Evolutionary conservation across 1,140 invertebrate species (phyloP), one percentile per base, ranked within the genome.

Genomic region (Caenorhabditis brenneri): DNA sequence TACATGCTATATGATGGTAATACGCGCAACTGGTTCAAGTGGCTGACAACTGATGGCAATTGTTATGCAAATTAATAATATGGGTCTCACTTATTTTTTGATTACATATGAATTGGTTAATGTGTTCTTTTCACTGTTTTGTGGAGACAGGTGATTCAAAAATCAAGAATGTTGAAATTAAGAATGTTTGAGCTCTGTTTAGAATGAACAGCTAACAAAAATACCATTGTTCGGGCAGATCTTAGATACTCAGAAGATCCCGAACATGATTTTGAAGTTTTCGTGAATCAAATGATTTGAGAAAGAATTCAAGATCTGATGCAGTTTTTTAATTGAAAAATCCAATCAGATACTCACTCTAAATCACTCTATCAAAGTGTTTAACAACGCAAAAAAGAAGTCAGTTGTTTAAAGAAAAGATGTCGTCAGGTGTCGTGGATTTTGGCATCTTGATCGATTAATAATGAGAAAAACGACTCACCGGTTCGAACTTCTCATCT

Each of bases 11-110:
- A n/a, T 58, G 36, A 74, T 74, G 65, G 65, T 74, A 74, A 74
- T 74, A 74, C 12, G 65, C 29, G 65, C 65, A 74, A 74, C n/a
- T 74, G 65, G 65, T 74, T 74, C 65, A 74, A 74, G 65, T 74
- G 65, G 65, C n/a, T 74, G 65, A 42, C 58, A 65, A 58, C 55
- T 58, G 55, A 65, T 74, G 65, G 65, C 65, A 74, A 74, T 74
- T 74, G 65, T 74, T 74, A 74, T 74, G 36, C 65, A 74, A 74
- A 74, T 74, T 24, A 15, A 74, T 2, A 74, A 42, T 42, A 42
- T 42, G 39, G n/a, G 65, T 74, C 29, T 42, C 65, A 65, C 12
- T 36, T 74, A 6, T 39, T 42, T 74, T 42, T 22, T 39, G 10
- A 12, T 2, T 22, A 55, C 49, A 51, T 42, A n/a, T 55, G 22